phyloP scores from a whole-genome alignment of 92 coral and sea anemone species.

The Anthopleura xanthogrammica region DNA sequence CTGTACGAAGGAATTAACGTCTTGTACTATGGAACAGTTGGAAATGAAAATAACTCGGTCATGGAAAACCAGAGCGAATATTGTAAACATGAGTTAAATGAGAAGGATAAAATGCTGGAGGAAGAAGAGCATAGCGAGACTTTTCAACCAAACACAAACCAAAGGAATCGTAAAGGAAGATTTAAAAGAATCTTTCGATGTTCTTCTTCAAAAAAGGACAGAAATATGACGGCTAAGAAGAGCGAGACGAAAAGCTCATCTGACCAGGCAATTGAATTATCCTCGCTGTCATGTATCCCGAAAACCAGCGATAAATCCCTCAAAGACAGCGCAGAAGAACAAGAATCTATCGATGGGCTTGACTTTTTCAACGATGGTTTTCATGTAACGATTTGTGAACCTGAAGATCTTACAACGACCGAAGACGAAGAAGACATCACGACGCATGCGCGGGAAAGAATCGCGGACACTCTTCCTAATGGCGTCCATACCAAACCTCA shows the following conservation, averaged over 20 bases:
- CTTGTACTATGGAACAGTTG: conserved; percentile 6
- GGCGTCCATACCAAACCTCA: not conserved
- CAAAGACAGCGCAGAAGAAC: not conserved
- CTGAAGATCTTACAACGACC: conserved; percentile 36
- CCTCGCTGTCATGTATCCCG: not conserved
- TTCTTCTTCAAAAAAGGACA: not conserved
- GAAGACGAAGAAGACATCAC: conserved; percentile 30
- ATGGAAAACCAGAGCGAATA: not conserved
- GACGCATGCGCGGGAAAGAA: not conserved
- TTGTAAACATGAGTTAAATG: not conserved
- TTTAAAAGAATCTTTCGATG: not conserved
- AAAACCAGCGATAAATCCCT: not conserved
- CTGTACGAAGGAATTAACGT: conserved; percentile 27
- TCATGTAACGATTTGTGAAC: conserved; percentile 28
- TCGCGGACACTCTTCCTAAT: not conserved
- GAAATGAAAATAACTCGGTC: not conserved
- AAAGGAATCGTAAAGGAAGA: not conserved
- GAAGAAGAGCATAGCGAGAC: not conserved
- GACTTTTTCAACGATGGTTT: conserved; percentile 3
- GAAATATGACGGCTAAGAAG: not conserved
- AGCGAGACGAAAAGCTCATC: not conserved
- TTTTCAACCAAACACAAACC: not conserved
- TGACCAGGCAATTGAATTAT: conserved; percentile 7
- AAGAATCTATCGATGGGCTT: not conserved
- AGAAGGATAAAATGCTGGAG: not conserved